Evolutionary conservation across 2,888 invertebrate genomes (phyloP), one percentile per base, ranked within the genome.

Genomic region (Parascotia fuliginaria): DNA sequence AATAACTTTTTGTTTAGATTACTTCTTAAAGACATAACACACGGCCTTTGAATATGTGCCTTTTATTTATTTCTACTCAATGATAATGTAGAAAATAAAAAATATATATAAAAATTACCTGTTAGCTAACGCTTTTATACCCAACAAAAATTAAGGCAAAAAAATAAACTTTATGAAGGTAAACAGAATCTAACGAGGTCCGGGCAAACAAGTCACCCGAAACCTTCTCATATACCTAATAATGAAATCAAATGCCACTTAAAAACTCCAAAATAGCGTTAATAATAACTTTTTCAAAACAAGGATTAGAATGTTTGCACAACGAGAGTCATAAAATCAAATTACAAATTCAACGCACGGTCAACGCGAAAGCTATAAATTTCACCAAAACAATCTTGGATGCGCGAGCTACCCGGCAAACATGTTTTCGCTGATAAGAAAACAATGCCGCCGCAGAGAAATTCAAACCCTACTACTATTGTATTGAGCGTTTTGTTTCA

Each of bases 341-440:
- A 81, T 82, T 81, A 82, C 72, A 75, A 77, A 83, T 83, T 82
- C 85, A 73, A 73, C 69, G 56, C 82, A 81, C 77, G 77, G 65
- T 65, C 71, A 57, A 65, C 65, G 66, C 52, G 38, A 53, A 48
- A 63, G 71, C 77, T 68, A 83, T 83, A 83, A 81, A 83, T 83
- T 82, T 77, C 61, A 54, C 61, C 70, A 75, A 79, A 82, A 84
- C 80, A 80, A 81, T 81, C 79, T 76, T 75, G 74, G 70, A 75
- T 74, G 65, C 67, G 54, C 60, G 56, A 71, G 55, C 62, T 60
- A 65, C 61, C 55, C 58, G 29, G 43, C 55, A 64, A 69, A 64
- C 61, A 68, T 70, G 54, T 67, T 69, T 68, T 59, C 53, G 59
- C 47, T 53, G 52, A 65, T 65, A 62, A 47, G 56, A 59, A 58